Conservation (phyloP, 35 echinoderm and acorn worm species). For the Eucidaris tribuloides region DNA sequence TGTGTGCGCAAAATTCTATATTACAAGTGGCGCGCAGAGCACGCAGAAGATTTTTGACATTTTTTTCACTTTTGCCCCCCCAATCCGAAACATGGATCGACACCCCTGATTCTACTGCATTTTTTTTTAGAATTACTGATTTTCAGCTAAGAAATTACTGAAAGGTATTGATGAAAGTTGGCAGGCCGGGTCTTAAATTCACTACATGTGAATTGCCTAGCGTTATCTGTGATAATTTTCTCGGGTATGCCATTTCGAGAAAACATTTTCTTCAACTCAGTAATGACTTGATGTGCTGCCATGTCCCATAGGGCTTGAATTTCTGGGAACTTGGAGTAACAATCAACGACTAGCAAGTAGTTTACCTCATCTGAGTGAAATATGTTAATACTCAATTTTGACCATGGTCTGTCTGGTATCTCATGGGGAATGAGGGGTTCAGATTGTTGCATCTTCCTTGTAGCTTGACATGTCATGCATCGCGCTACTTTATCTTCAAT, state of each 20-base stretch:
- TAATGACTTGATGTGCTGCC: neutral
- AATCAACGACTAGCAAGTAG: conserved; percentile 40
- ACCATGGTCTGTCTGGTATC: conserved; percentile 22
- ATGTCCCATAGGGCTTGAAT: neutral
- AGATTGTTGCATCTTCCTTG: conserved; percentile 35
- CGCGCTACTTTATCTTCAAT: conserved; percentile 40
- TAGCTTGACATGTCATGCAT: conserved; percentile 38
- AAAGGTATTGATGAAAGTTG: no score
- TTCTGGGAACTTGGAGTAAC: conserved; percentile 37
- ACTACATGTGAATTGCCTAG: neutral
- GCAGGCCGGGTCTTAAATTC: no score
- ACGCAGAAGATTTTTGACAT: no score
- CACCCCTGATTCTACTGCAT: no score
- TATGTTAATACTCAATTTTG: conserved; percentile 15
- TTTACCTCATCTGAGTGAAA: conserved; percentile 7
- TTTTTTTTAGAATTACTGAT: no score
- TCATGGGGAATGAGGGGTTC: no score
- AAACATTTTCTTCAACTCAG: neutral
- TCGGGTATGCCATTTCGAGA: neutral
- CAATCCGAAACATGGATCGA: no score
- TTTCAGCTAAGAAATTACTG: no score
- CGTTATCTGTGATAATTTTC: neutral
- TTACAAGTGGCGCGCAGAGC: no score
- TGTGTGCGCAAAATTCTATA: no score
- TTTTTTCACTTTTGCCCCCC: no score